Evolutionary conservation across 2,113 vertebrate genomes (phyloP).

Genomic region (Rhinoptilus africanus): DNA sequence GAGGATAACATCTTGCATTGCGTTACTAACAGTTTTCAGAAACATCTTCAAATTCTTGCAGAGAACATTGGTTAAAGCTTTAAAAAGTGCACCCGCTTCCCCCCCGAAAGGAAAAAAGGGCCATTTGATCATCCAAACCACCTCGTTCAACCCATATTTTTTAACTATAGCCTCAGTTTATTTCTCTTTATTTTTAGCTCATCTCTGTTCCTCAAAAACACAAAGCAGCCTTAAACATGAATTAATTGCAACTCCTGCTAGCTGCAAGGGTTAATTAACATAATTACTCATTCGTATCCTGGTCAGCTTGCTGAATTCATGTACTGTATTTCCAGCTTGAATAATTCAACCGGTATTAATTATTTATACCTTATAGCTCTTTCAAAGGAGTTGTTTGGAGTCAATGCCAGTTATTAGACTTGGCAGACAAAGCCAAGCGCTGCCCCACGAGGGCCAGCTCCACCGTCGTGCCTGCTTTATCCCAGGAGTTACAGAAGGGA

Average conservation of each 20-base stretch:
- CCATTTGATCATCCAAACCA: not conserved
- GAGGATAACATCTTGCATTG: not conserved
- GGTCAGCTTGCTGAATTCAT: slow-evolving; percentile 37
- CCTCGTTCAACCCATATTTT: not conserved
- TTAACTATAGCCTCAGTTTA: not conserved
- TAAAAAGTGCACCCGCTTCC: not conserved
- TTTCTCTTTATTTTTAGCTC: not conserved
- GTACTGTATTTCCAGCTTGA: slow-evolving; percentile 20
- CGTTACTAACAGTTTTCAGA: not conserved
- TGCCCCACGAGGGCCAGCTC: not conserved
- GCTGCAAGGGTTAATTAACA: slow-evolving; percentile 45
- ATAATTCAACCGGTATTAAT: slow-evolving; percentile 57
- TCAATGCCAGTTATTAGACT: not conserved
- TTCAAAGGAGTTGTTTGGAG: not conserved
- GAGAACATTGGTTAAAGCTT: not conserved
- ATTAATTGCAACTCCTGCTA: not conserved
- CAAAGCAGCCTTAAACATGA: not conserved
- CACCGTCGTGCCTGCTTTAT: not conserved
- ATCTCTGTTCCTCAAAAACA: not conserved
- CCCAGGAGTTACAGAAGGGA: not conserved
- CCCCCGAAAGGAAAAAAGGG: not conserved
- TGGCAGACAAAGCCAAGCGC: not conserved
- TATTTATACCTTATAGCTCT: slow-evolving; percentile 30
- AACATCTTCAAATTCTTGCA: not conserved
- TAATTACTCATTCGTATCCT: not conserved